Conservation (phyloP, 1,140 invertebrate species). For the Cardiocondyla obscurior region DNA sequence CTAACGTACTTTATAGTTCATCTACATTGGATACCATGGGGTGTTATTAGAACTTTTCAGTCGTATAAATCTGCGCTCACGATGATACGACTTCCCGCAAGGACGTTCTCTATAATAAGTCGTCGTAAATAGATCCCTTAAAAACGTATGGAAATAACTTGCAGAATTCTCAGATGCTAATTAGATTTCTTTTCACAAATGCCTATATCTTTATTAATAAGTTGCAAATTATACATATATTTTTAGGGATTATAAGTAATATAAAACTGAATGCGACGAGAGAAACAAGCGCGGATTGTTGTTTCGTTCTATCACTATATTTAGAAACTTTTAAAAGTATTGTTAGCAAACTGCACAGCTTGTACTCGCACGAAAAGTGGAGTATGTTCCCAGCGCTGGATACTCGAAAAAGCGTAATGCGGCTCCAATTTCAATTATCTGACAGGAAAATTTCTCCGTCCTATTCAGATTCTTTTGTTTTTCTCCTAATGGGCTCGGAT, state of each 20-base stretch:
- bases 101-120: not conserved
- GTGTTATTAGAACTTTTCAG: constrained; percentile 57
- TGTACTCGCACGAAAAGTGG: not conserved
- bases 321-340: constrained; percentile 52
- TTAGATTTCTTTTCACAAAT: not conserved
- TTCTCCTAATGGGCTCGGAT: constrained; percentile 64
- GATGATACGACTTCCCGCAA: constrained; percentile 12
- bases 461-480: constrained; percentile 60
- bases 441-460: constrained; percentile 51
- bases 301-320: constrained; percentile 18
- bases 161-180: not conserved
- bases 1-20: constrained; percentile 43
- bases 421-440: constrained; percentile 68
- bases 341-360: constrained; percentile 1
- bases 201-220: not conserved
- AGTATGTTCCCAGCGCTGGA: constrained; percentile 14
- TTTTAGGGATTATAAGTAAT: constrained; percentile 40
- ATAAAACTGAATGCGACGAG: constrained; percentile 31
- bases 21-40: constrained; percentile 55
- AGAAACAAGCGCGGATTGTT: constrained; percentile 15
- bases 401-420: constrained; percentile 32
- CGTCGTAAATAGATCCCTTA: not conserved
- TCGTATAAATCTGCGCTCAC: constrained; percentile 47
- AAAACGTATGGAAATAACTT: not conserved
- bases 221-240: constrained; percentile 9